These are phyloP conservation scores for Leptobrachium ailaonicum DNA, from an alignment of 2,113 vertebrate genomes.

Conservation along the genomic window DNA sequence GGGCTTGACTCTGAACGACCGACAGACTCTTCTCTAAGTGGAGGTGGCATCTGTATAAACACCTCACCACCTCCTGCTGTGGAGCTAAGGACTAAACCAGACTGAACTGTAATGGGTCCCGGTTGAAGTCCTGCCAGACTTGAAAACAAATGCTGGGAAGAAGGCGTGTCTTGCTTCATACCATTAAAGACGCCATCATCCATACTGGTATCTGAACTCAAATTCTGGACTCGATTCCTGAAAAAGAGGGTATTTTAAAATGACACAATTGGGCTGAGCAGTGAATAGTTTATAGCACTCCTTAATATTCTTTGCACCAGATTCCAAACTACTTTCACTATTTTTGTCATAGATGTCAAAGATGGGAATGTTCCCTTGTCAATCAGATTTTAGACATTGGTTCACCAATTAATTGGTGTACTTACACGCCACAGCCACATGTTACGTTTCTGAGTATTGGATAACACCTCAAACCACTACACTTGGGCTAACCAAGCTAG, in stretches of 20 bases:
- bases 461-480: too few species aligned
- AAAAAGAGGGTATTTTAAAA: background rate
- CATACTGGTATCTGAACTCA: conserved; percentile 86
- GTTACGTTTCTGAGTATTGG: too few species aligned
- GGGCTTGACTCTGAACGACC: conserved; percentile 72
- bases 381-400: too few species aligned
- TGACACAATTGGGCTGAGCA: too few species aligned
- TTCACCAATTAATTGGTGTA: too few species aligned
- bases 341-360: too few species aligned
- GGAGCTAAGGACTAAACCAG: conserved; percentile 86
- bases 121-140: conserved; percentile 82
- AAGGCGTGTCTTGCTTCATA: conserved; percentile 83
- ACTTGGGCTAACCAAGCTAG: too few species aligned
- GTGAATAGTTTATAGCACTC: too few species aligned
- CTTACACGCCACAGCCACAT: too few species aligned
- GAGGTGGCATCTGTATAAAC: conserved; percentile 88
- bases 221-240: conserved; percentile 87
- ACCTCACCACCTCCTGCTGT: conserved; percentile 78
- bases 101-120: conserved; percentile 75
- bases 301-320: too few species aligned
- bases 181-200: conserved; percentile 92
- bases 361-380: too few species aligned
- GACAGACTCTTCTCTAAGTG: conserved; percentile 78
- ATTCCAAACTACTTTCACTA: too few species aligned
- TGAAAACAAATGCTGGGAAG: conserved; percentile 85